Evolutionary conservation across 1,140 invertebrate species (phyloP).

Genomic region (Druon quercuslanigerum): DNA sequence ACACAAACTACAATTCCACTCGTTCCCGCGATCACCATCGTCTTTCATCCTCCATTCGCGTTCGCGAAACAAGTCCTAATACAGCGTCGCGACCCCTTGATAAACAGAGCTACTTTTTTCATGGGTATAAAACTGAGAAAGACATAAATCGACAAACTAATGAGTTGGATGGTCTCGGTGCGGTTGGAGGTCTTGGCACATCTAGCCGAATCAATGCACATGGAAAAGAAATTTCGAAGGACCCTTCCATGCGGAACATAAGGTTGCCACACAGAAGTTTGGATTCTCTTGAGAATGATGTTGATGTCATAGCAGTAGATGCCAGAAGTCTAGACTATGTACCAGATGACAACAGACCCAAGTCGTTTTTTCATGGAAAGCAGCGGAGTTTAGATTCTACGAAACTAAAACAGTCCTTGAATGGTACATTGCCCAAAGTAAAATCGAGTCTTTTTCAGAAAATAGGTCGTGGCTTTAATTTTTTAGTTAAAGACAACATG

Average conservation of each 20-base stretch:
- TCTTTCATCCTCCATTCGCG: slow-evolving; percentile 35
- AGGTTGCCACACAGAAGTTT: not conserved
- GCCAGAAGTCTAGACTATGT: slow-evolving; percentile 59
- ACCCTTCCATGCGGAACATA: not conserved
- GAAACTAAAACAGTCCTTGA: slow-evolving; percentile 50
- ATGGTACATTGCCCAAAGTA: slow-evolving; percentile 38
- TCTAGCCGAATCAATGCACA: not conserved
- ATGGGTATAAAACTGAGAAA: slow-evolving; percentile 66
- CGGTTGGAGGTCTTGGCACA: not conserved
- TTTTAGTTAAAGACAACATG: slow-evolving; percentile 59
- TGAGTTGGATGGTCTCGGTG: not conserved
- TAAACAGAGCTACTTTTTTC: slow-evolving; percentile 68
- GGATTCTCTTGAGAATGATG: not conserved
- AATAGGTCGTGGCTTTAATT: slow-evolving; percentile 61
- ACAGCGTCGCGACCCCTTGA: slow-evolving; percentile 57
- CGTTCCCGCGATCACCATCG: slow-evolving; percentile 45
- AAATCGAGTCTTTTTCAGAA: slow-evolving; percentile 60
- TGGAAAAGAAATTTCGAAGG: too few species aligned
- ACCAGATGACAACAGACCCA: slow-evolving; percentile 44
- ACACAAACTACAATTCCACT: slow-evolving; percentile 44
- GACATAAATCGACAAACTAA: slow-evolving; percentile 55
- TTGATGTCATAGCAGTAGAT: slow-evolving; percentile 34
- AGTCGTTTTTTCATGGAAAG: slow-evolving; percentile 51
- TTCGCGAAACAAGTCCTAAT: slow-evolving; percentile 53
- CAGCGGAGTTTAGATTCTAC: slow-evolving; percentile 58